Percentiles rank a stretch among this genome's conserved stretches.
These are phyloP conservation scores for Crocuta crocuta DNA, from an alignment of 2,113 vertebrate genomes.

Conservation along the genomic window DNA sequence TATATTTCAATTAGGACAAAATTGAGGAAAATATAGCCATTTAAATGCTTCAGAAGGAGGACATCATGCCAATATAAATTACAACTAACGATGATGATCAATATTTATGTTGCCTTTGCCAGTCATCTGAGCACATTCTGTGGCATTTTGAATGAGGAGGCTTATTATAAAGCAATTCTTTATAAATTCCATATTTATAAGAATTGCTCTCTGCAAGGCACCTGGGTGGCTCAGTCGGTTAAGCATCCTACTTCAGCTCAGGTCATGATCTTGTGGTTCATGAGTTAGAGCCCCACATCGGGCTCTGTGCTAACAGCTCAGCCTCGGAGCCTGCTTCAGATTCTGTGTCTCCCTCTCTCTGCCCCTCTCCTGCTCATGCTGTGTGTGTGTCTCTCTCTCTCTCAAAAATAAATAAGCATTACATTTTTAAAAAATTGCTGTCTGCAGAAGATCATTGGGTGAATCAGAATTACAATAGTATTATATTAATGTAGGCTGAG, in stretches of 20 bases:
- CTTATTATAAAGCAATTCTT: slow-evolving; percentile 16
- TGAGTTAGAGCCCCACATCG: too few species aligned
- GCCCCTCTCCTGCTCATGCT: too few species aligned
- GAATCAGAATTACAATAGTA: neutral
- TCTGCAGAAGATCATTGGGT: neutral
- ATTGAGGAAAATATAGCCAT: slow-evolving; percentile 18
- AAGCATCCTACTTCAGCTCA: too few species aligned
- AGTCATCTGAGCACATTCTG: neutral
- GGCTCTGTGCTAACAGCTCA: too few species aligned
- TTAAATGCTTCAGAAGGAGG: slow-evolving; percentile 41
- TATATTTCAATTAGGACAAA: slow-evolving; percentile 53
- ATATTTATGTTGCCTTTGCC: slow-evolving; percentile 59
- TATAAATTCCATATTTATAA: neutral
- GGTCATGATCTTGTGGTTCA: too few species aligned
- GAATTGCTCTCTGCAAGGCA: neutral
- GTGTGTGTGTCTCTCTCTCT: too few species aligned
- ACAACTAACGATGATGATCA: slow-evolving; percentile 30
- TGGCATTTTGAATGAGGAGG: neutral
- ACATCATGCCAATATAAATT: slow-evolving; percentile 45
- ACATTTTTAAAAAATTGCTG: neutral
- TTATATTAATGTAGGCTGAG: neutral
- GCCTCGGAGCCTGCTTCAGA: too few species aligned
- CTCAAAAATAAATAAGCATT: too few species aligned
- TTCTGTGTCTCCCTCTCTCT: too few species aligned
- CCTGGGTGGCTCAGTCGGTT: too few species aligned